Evolutionary conservation across 2,888 invertebrate species (phyloP).

Genomic region (Drosophila incognita): DNA sequence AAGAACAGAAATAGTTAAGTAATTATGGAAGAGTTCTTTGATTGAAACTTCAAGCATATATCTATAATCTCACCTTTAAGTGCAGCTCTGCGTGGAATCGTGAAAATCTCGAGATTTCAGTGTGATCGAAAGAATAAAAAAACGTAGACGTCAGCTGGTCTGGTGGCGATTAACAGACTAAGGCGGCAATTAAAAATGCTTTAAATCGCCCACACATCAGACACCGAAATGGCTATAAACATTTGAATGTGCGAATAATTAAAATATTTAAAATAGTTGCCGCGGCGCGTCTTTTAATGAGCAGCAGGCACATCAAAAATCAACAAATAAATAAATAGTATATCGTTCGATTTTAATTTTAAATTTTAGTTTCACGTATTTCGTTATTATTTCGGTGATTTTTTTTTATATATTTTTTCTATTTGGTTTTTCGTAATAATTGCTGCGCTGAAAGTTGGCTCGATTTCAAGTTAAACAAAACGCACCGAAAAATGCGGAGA

Average conservation of each 20-base stretch:
- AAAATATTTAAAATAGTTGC: conserved; percentile 76
- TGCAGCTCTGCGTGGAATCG: background rate
- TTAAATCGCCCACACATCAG: conserved; percentile 36
- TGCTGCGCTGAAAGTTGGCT: conserved; percentile 33
- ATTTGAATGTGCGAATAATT: conserved; percentile 71
- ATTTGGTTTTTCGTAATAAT: conserved; percentile 25
- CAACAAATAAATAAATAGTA: conserved; percentile 32
- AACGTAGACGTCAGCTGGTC: conserved; percentile 63
- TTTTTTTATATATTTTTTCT: background rate
- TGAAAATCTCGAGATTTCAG: background rate
- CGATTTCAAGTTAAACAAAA: conserved; percentile 38
- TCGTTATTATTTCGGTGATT: background rate
- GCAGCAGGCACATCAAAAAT: conserved; percentile 30
- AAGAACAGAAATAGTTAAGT: background rate
- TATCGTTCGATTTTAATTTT: conserved; percentile 24
- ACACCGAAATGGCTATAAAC: conserved; percentile 32
- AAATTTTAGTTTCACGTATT: conserved; percentile 17
- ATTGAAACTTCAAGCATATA: background rate
- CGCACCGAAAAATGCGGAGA: conserved; percentile 6
- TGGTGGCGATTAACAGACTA: conserved; percentile 50
- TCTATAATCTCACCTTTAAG: rapidly evolving
- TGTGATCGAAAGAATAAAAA: background rate
- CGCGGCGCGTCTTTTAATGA: conserved; percentile 64
- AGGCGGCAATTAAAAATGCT: conserved; percentile 68
- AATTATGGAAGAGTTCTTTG: background rate